Percentiles rank a stretch among this genome's conserved stretches.
Conservation (phyloP, 2,113 vertebrate species). For the Tragelaphus scriptus region DNA sequence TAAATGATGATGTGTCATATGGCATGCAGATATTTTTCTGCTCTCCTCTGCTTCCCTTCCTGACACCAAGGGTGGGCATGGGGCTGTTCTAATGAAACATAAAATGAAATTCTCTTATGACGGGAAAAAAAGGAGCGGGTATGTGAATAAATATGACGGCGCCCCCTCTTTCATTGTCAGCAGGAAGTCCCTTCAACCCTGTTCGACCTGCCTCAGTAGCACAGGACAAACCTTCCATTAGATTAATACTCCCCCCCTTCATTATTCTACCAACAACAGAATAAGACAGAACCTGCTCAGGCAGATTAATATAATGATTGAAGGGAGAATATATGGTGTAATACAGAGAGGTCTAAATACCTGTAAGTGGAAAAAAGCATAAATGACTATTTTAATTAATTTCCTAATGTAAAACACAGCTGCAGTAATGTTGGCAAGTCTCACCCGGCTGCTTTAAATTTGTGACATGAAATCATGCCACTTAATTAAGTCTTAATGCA, state of each 20-base stretch:
- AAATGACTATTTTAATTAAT: conserved; percentile 84
- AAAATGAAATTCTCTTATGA: conserved; percentile 61
- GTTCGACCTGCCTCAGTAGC: conserved; percentile 38
- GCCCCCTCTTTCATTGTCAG: conserved; percentile 59
- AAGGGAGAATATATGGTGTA: conserved; percentile 76
- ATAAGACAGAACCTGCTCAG: conserved; percentile 47
- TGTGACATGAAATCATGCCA: conserved; percentile 81
- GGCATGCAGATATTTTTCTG: not conserved
- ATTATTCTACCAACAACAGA: not conserved
- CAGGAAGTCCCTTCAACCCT: conserved; percentile 66
- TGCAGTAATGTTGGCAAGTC: conserved; percentile 81
- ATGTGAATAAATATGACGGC: conserved; percentile 45
- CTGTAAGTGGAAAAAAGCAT: conserved; percentile 79
- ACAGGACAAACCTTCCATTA: conserved; percentile 61
- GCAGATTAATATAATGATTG: conserved; percentile 54
- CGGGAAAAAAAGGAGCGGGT: conserved; percentile 47
- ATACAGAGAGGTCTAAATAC: conserved; percentile 72
- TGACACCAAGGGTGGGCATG: not conserved
- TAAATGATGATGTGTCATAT: not conserved
- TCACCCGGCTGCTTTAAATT: conserved; percentile 77
- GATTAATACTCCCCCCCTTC: not conserved
- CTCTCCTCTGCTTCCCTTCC: conserved; percentile 28
- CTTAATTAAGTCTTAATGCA: conserved; percentile 81
- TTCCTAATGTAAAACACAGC: conserved; percentile 84
- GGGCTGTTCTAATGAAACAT: conserved; percentile 39